Percentiles rank a stretch among this genome's conserved stretches.
phyloP scores from a whole-genome alignment of 2,888 invertebrate genomes.

The Argyresthia albistria region DNA sequence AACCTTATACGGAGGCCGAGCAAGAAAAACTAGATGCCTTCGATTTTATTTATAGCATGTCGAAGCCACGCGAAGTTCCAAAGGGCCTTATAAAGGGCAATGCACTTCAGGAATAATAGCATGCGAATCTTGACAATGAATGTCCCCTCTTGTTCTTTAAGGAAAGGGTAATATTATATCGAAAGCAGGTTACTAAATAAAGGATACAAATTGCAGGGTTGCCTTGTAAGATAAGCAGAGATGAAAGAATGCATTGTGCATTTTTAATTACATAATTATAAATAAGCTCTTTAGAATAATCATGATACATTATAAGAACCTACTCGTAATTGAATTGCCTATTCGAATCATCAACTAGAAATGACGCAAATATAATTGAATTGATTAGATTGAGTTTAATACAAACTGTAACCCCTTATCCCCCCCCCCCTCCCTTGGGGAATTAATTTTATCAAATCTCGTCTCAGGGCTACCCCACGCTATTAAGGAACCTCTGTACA shows the following conservation, averaged over 20 bases:
- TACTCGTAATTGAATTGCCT: neutral
- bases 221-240: constrained; percentile 7
- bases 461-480: too few relatives aligned
- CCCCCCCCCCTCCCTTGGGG: too few relatives aligned
- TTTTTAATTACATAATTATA: neutral
- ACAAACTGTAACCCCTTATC: too few relatives aligned
- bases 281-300: too few relatives aligned
- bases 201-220: constrained; percentile 4
- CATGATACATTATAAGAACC: neutral
- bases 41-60: too few relatives aligned
- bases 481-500: too few relatives aligned
- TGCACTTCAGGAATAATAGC: constrained; percentile 26
- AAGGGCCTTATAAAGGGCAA: constrained; percentile 21
- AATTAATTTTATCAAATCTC: too few relatives aligned
- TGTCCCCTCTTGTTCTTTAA: constrained; percentile 16
- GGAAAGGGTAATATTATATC: constrained; percentile 19
- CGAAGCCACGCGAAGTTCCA: too few relatives aligned
- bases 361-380: neutral
- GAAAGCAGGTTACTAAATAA: constrained; percentile 16
- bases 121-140: constrained; percentile 24
- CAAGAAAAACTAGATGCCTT: too few relatives aligned
- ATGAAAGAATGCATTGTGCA: constrained; percentile 9
- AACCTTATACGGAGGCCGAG: too few relatives aligned
- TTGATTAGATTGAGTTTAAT: too few relatives aligned
- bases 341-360: neutral